These are phyloP conservation scores for Andrena cerasifolii DNA, from an alignment of 1,140 invertebrate genomes.

Conservation along the genomic window DNA sequence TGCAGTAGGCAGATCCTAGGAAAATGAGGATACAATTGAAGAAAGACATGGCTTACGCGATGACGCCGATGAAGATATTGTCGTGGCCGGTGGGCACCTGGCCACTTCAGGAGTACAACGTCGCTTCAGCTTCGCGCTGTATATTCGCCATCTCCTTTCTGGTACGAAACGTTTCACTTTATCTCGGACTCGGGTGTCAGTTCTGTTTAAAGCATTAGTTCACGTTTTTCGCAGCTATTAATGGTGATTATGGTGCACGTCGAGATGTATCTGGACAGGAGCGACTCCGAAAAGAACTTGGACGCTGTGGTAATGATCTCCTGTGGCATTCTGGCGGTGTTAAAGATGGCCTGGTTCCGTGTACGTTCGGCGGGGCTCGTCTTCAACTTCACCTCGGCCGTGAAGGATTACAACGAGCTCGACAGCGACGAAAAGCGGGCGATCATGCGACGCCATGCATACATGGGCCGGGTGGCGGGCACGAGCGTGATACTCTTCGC, in stretches of 20 bases:
- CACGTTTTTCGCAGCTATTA: not conserved
- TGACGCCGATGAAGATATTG: conserved; percentile 30
- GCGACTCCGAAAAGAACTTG: conserved; percentile 16
- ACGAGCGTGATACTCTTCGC: conserved; percentile 23
- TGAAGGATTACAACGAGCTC: conserved; percentile 39
- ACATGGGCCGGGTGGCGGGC: conserved; percentile 17
- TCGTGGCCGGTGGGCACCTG: conserved; percentile 51
- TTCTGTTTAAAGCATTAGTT: not conserved
- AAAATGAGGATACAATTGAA: conserved; percentile 10
- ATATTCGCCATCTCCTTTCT: not conserved
- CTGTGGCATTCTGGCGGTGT: conserved; percentile 20
- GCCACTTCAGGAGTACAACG: conserved; percentile 39
- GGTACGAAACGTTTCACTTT: not conserved
- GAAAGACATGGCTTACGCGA: conserved; percentile 39
- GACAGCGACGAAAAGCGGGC: not conserved
- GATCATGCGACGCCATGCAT: conserved; percentile 33
- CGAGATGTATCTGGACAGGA: conserved; percentile 40
- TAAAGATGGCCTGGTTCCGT: conserved; percentile 33
- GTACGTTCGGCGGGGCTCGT: not conserved
- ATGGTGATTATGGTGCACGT: not conserved
- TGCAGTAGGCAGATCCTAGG: not conserved
- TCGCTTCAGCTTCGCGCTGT: conserved; percentile 8
- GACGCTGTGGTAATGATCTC: conserved; percentile 22
- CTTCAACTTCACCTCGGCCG: conserved; percentile 36
- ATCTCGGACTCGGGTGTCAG: not conserved